phyloP scores from a whole-genome alignment of 2,113 vertebrate species.

The Cryptomyrus ogoouensis region DNA sequence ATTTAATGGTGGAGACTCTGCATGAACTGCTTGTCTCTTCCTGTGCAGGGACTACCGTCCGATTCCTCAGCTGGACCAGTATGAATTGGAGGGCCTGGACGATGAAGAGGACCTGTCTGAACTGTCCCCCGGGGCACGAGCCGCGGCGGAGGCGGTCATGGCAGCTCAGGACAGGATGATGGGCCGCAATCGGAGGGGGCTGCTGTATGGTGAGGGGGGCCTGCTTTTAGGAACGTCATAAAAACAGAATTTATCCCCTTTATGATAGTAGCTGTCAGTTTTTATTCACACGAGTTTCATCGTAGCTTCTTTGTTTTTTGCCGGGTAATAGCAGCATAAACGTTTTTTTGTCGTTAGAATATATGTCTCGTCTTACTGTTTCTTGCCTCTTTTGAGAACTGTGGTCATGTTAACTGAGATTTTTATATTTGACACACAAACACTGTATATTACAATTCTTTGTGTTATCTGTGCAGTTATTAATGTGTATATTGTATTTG shows the following conservation, averaged over 20 bases:
- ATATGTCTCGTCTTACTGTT: neutral
- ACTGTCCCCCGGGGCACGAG: conserved; percentile 83
- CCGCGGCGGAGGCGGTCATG: conserved; percentile 82
- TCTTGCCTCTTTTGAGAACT: neutral
- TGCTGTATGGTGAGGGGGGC: conserved; percentile 65
- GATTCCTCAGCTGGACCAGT: conserved; percentile 84
- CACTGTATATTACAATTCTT: neutral
- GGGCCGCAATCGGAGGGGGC: conserved; percentile 75
- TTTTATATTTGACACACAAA: neutral
- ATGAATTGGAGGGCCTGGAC: conserved; percentile 84
- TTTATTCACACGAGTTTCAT: neutral
- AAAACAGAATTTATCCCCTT: neutral
- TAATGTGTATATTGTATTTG: neutral
- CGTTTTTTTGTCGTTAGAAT: neutral
- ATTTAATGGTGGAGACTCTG: neutral
- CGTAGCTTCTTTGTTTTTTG: neutral
- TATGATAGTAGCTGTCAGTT: neutral
- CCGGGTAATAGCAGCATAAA: neutral
- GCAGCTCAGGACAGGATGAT: conserved; percentile 75
- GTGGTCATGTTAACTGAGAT: neutral
- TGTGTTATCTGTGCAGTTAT: neutral
- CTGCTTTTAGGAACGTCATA: too few species aligned
- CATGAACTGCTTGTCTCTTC: neutral
- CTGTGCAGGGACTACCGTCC: conserved; percentile 79
- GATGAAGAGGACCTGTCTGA: conserved; percentile 84